Conservation (phyloP, 1,140 invertebrate genomes). For the Papilio machaon region DNA sequence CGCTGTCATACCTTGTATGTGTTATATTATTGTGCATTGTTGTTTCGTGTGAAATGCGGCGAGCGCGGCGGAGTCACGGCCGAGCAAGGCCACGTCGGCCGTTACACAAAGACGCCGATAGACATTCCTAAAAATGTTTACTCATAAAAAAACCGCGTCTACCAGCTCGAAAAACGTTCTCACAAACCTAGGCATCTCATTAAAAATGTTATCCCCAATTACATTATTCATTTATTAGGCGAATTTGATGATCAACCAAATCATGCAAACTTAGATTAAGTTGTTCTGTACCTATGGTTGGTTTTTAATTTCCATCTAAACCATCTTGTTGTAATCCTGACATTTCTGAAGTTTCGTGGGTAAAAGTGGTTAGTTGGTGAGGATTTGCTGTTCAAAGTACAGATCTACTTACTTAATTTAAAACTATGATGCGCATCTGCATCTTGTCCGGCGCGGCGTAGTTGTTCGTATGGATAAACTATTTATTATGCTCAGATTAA, state of each 20-base stretch:
- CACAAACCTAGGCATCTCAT: slow-evolving; percentile 2
- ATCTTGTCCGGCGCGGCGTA: too few relatives aligned
- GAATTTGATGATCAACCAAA: neutral
- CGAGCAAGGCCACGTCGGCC: slow-evolving; percentile 60
- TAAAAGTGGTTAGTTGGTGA: too few relatives aligned
- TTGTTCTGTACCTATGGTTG: neutral
- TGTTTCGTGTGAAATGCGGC: slow-evolving; percentile 46
- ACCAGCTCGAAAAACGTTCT: slow-evolving; percentile 5
- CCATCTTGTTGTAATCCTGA: too few relatives aligned
- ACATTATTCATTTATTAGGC: neutral
- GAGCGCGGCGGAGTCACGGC: slow-evolving; percentile 49
- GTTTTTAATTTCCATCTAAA: too few relatives aligned
- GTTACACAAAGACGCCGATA: slow-evolving; percentile 64
- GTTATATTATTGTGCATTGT: neutral
- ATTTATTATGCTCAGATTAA: too few relatives aligned
- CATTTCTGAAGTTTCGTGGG: too few relatives aligned
- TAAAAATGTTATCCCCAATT: neutral
- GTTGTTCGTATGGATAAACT: too few relatives aligned
- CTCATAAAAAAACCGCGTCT: slow-evolving; percentile 26
- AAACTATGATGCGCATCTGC: too few relatives aligned
- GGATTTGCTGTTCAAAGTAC: too few relatives aligned
- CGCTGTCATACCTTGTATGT: neutral
- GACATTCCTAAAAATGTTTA: slow-evolving; percentile 32
- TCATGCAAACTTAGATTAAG: neutral
- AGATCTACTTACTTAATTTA: too few relatives aligned